Evolutionary conservation across 2,113 vertebrate species (phyloP).

Genomic region (Glaucidium brasilianum): DNA sequence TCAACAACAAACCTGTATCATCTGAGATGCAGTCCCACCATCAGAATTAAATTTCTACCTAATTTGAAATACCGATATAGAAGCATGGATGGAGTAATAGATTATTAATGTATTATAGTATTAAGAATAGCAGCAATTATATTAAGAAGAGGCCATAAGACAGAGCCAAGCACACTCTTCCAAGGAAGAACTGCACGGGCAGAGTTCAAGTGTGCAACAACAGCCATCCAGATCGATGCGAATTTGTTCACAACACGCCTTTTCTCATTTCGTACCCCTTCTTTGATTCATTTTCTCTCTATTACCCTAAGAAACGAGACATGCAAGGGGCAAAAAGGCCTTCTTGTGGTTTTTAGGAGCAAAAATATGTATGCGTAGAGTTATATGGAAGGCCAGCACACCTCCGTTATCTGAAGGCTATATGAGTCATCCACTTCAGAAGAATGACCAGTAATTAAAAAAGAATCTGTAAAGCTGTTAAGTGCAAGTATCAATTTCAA

Average conservation of each 20-base stretch:
- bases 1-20: background rate
- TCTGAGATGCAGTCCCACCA: background rate
- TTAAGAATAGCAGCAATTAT: background rate
- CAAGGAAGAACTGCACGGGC: background rate
- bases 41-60: background rate
- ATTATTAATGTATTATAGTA: background rate
- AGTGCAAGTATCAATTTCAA: background rate
- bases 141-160: background rate
- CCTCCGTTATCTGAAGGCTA: background rate
- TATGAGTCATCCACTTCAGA: slow-evolving; percentile 34
- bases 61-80: background rate
- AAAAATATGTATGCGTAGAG: background rate
- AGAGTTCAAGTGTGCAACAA: background rate
- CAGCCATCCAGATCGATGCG: rapidly evolving
- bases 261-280: background rate
- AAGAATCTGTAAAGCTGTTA: background rate
- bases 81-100: background rate
- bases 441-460: slow-evolving; percentile 33
- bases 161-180: background rate
- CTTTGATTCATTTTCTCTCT: background rate
- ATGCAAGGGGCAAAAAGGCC: background rate
- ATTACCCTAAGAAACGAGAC: background rate
- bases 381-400: background rate
- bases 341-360: background rate
- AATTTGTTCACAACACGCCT: background rate